phyloP scores from a whole-genome alignment of 2,888 invertebrate species.

The Sphinx pinastri region DNA sequence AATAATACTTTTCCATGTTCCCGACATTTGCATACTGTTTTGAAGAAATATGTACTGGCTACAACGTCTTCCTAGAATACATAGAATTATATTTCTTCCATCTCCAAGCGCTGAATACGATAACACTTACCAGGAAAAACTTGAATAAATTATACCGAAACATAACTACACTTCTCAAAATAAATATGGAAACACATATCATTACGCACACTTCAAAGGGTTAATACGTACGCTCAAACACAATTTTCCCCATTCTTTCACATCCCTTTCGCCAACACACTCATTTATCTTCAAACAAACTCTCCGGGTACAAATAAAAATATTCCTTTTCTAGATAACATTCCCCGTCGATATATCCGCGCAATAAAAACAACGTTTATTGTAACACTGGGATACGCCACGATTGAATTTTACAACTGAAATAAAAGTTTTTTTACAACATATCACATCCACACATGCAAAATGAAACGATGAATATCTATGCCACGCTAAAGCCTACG shows the following conservation, averaged over 20 bases:
- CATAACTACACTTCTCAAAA: constrained; percentile 2
- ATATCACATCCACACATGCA: constrained; percentile 30
- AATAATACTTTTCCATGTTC: too few species aligned
- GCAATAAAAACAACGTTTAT: constrained; percentile 26
- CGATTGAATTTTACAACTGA: constrained; percentile 28
- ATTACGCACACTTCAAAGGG: constrained; percentile 25
- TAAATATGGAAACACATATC: constrained; percentile 20
- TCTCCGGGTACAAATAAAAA: constrained; percentile 17
- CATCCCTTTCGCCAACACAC: constrained; percentile 20
- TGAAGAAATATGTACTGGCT: too few species aligned
- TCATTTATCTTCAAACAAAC: constrained; percentile 25
- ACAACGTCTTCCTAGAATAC: too few species aligned
- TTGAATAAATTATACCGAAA: not conserved
- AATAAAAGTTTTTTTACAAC: constrained; percentile 31
- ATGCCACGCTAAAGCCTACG: constrained; percentile 27
- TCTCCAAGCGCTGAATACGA: too few species aligned
- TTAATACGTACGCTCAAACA: constrained; percentile 21
- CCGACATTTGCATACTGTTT: too few species aligned
- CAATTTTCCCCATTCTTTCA: constrained; percentile 24
- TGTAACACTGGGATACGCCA: constrained; percentile 4
- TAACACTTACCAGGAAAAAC: not conserved
- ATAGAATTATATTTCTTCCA: too few species aligned
- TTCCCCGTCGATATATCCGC: constrained; percentile 6
- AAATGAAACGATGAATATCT: constrained; percentile 29
- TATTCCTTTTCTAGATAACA: constrained; percentile 19